A percentile compares a stretch with the other conserved stretches of the same genome.
Conservation (phyloP, 1,140 invertebrate species). For the Pectinophora gossypiella region DNA sequence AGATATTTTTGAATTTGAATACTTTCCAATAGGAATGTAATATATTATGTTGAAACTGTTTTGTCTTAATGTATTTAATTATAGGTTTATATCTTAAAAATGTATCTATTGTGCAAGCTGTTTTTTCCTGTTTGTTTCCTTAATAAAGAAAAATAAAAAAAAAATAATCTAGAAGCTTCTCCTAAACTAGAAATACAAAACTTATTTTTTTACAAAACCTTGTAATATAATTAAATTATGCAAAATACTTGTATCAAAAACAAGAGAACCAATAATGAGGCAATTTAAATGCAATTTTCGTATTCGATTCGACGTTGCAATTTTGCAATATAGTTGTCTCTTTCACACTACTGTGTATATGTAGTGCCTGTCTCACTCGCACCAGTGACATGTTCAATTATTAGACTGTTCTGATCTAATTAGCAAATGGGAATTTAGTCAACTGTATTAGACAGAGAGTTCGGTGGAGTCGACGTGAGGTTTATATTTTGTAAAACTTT, state of each 20-base stretch:
- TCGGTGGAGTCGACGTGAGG: conserved; percentile 21
- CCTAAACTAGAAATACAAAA: too few species aligned
- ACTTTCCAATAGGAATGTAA: too few species aligned
- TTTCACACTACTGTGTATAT: conserved; percentile 5
- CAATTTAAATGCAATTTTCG: conserved; percentile 16
- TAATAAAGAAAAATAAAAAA: too few species aligned
- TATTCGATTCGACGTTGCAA: not conserved
- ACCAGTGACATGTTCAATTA: conserved; percentile 27
- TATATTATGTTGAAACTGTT: too few species aligned
- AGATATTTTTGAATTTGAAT: too few species aligned
- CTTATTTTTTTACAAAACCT: not conserved
- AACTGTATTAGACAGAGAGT: conserved; percentile 22
- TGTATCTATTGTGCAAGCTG: too few species aligned
- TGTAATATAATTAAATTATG: conserved; percentile 1
- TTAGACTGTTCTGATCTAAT: conserved; percentile 41
- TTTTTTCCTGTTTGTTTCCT: too few species aligned
- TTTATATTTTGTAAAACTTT: too few species aligned
- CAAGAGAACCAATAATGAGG: conserved; percentile 14
- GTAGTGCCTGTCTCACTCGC: conserved; percentile 5
- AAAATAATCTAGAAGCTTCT: too few species aligned
- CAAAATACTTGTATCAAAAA: conserved; percentile 7
- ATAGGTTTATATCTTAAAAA: too few species aligned
- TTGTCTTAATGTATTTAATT: too few species aligned
- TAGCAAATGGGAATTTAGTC: conserved; percentile 43
- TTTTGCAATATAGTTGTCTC: conserved; percentile 3